These are phyloP conservation scores for Chelonoidis abingdonii DNA, from an alignment of 2,113 vertebrate genomes.

Conservation along the genomic window DNA sequence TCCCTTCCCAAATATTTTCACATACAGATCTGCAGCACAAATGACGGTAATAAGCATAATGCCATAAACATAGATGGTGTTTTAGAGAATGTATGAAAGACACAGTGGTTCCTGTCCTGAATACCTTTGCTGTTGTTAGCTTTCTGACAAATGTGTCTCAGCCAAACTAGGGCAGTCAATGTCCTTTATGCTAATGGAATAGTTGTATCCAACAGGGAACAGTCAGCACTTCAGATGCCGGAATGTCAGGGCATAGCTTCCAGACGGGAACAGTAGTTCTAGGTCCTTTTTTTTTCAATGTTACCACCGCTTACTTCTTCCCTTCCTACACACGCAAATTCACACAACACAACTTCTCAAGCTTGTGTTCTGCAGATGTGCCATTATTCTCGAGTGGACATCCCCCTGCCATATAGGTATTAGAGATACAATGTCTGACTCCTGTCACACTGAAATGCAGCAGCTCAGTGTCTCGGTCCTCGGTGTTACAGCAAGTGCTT, in stretches of 20 bases:
- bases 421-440: too few species aligned
- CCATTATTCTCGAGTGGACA: not conserved
- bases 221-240: not conserved
- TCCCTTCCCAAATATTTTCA: not conserved
- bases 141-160: slow-evolving; percentile 9
- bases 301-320: not conserved
- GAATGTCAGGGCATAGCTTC: not conserved
- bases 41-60: not conserved
- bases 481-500: not conserved
- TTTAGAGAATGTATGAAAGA: not conserved
- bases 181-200: not conserved
- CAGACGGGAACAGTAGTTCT: not conserved
- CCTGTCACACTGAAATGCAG: too few species aligned
- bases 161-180: not conserved
- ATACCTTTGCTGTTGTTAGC: not conserved
- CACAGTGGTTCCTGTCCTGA: not conserved
- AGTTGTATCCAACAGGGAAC: not conserved
- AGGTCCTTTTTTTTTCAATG: not conserved
- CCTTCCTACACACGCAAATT: not conserved
- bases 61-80: not conserved
- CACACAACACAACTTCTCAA: not conserved
- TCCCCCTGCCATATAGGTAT: too few species aligned
- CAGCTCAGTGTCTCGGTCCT: too few species aligned
- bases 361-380: not conserved
- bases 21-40: not conserved